A percentile compares a stretch with the other conserved stretches of the same genome.
Conservation (phyloP, 2,113 vertebrate species). For the Eolophus roseicapilla region DNA sequence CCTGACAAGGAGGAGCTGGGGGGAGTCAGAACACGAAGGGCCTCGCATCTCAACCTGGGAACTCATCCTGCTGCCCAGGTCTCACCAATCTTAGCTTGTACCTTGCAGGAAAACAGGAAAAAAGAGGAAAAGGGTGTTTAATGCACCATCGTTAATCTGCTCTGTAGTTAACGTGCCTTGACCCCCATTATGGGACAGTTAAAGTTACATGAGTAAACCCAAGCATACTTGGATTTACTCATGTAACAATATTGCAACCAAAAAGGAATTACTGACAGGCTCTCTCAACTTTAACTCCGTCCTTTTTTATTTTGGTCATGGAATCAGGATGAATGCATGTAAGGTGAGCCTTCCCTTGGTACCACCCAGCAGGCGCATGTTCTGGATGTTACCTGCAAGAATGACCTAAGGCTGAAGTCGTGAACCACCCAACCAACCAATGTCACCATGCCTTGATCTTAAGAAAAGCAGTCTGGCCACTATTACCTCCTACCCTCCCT, state of each 20-base stretch:
- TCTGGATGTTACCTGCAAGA: neutral
- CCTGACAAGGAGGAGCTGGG: neutral
- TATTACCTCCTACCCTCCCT: neutral
- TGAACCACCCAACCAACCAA: too few species aligned
- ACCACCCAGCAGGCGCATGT: neutral
- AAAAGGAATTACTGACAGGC: neutral
- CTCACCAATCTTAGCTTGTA: accelerated
- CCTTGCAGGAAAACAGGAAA: neutral
- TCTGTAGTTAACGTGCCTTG: too few species aligned
- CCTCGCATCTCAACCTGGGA: neutral
- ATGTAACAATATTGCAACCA: neutral
- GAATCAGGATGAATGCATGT: accelerated
- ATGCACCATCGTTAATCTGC: neutral
- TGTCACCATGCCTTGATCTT: neutral
- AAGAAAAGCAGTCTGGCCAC: neutral
- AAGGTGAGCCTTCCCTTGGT: neutral
- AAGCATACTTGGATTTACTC: neutral
- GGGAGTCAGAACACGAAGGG: accelerated
- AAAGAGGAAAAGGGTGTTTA: neutral
- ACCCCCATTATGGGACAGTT: neutral
- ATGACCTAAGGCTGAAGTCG: neutral
- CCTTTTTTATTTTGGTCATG: neutral
- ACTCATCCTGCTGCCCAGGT: too few species aligned
- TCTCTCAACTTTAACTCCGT: neutral
- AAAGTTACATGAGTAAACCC: neutral